These are phyloP conservation scores for Ichneumoninae sp. DNA, from an alignment of 2,888 invertebrate genomes.

Conservation along the genomic window DNA sequence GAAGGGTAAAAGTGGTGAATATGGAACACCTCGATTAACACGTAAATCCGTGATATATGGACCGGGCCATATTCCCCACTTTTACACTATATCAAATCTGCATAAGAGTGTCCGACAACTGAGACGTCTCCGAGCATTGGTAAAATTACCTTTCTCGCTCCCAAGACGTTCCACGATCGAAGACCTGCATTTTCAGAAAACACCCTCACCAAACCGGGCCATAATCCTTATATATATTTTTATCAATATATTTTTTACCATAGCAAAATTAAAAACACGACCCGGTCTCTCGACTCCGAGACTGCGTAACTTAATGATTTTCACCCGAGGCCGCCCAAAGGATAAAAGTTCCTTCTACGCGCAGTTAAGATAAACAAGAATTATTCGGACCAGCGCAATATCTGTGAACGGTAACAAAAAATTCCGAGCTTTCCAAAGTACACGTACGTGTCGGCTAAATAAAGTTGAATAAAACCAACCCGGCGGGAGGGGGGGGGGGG, in stretches of 20 bases:
- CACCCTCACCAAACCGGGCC: slow-evolving; percentile 5
- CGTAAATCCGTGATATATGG: too few relatives aligned
- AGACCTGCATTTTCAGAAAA: slow-evolving; percentile 75
- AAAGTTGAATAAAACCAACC: slow-evolving; percentile 41
- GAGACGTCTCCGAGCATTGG: too few relatives aligned
- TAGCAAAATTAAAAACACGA: neutral
- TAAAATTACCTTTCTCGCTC: slow-evolving; percentile 80
- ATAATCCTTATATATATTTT: neutral
- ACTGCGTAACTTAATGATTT: slow-evolving; percentile 39
- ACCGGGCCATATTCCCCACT: too few relatives aligned
- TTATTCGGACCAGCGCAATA: slow-evolving; percentile 39
- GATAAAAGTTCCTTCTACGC: slow-evolving; percentile 41
- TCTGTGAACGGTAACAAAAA: slow-evolving; percentile 27
- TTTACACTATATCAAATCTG: too few relatives aligned
- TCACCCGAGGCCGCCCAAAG: neutral
- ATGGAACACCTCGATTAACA: too few relatives aligned
- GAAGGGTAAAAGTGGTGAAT: too few relatives aligned
- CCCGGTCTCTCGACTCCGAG: neutral
- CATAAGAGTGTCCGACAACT: too few relatives aligned
- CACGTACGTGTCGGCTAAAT: slow-evolving; percentile 46
- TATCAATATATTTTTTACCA: neutral
- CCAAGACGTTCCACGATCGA: slow-evolving; percentile 82
- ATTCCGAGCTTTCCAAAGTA: slow-evolving; percentile 24
- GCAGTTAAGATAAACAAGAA: slow-evolving; percentile 25
- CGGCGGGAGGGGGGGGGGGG: neutral